A percentile compares a stretch with the other conserved stretches of the same genome.
Evolutionary conservation across 2,888 invertebrate genomes (phyloP).

Genomic region (Dynastes hyllus): DNA sequence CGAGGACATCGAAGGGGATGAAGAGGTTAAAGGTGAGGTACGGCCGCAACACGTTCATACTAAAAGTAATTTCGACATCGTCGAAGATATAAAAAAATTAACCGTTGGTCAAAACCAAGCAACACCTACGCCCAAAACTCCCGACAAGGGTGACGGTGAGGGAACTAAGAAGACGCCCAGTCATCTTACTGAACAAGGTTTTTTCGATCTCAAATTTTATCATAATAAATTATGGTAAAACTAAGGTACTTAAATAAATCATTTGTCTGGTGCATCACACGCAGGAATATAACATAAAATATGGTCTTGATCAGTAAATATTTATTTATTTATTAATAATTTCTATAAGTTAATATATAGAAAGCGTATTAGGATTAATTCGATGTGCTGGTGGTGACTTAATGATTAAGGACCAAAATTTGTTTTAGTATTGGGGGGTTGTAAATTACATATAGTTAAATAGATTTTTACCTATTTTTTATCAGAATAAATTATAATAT

Average conservation of each 20-base stretch:
- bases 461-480: too few relatives aligned
- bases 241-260: not conserved
- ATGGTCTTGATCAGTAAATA: too few relatives aligned
- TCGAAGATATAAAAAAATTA: slow-evolving; percentile 45
- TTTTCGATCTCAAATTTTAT: slow-evolving; percentile 85
- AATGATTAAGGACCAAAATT: too few relatives aligned
- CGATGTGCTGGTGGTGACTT: too few relatives aligned
- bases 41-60: slow-evolving; percentile 43
- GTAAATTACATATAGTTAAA: too few relatives aligned
- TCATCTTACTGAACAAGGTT: slow-evolving; percentile 77
- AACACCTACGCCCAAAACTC: slow-evolving; percentile 42
- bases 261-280: slow-evolving; percentile 4
- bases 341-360: too few relatives aligned
- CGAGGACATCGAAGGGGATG: slow-evolving; percentile 65
- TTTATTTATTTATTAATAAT: too few relatives aligned
- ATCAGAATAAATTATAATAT: too few relatives aligned
- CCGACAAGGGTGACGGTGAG: slow-evolving; percentile 58
- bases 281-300: too few relatives aligned
- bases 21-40: slow-evolving; percentile 47
- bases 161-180: slow-evolving; percentile 67
- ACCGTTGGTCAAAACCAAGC: slow-evolving; percentile 43
- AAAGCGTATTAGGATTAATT: too few relatives aligned
- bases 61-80: slow-evolving; percentile 47
- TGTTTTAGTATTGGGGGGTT: too few relatives aligned
- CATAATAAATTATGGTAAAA: slow-evolving; percentile 84